Evolutionary conservation across 2,113 vertebrate species (phyloP), one percentile per base, ranked within the genome.

Genomic region (Lophotis ruficrista): DNA sequence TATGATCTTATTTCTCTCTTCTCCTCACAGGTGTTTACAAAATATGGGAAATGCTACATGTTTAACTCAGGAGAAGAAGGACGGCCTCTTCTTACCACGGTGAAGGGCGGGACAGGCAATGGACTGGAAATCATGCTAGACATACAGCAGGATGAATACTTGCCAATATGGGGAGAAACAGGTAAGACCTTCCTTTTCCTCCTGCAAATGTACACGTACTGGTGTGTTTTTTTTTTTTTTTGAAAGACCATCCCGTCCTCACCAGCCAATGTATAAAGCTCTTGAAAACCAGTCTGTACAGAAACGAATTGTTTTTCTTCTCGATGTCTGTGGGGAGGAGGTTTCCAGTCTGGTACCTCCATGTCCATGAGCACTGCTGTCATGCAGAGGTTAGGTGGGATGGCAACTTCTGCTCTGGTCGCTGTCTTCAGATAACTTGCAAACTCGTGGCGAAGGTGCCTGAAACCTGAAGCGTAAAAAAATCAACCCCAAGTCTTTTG

Each of bases 1-100:
- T 64, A 16, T 1, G n/a, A 20, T 4, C 19, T 82, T 17, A 35
- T 87, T 73, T 85, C 53, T 93, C 62, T 96, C 86, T 91, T 94
- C 33, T 94, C 72, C 91, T 79, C 13, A 3, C 97, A 99, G 99
- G 99, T 99, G 96, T 99, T 99, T 98, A 99, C 99, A 97, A 98
- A 99, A 92, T 99, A 99, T 38, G 99, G 99, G 88, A 99, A 99
- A 97, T 99, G 99, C 97, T 99, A 99, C 98, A 99, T 99, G 99
- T 99, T 99, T 97, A 99, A 99, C 94, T 99, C 99, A 72, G 99
- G 98, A 66, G 99, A 99, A 97, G 99, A 99, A 60, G 99, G 99
- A 57, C 98, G 99, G 87, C 98, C 98, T 73, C 98, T 99, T 69
- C 99, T 99, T 92, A 99, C 99, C 87, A 99, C 99, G 0, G 99